These are phyloP conservation scores for Ornithoptera priamus DNA, from an alignment of 2,888 invertebrate genomes.

Conservation along the genomic window DNA sequence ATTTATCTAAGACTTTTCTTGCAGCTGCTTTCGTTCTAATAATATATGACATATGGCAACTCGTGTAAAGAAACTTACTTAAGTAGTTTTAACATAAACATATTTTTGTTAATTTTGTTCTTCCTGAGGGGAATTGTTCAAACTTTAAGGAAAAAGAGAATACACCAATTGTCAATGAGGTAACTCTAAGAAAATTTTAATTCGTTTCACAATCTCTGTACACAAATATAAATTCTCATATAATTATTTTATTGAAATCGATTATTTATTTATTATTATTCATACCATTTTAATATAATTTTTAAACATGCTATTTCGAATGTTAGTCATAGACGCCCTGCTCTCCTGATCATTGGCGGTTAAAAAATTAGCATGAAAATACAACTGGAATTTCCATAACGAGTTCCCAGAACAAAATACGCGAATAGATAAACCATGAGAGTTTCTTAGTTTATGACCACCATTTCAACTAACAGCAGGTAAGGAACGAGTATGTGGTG, in stretches of 20 bases:
- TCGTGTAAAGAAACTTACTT: neutral
- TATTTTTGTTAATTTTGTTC: neutral
- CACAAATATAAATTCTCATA: no score
- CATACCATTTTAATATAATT: no score
- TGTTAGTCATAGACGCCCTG: neutral
- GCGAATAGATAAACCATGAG: neutral
- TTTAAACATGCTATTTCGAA: no score
- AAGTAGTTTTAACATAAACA: no score
- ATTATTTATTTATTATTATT: no score
- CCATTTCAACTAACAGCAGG: slow-evolving; percentile 4
- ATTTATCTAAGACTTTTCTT: no score
- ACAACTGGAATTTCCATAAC: neutral
- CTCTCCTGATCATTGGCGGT: neutral
- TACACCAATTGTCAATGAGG: neutral
- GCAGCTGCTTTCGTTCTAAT: neutral
- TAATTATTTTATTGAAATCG: no score
- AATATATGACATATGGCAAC: neutral
- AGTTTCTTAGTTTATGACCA: slow-evolving; percentile 1
- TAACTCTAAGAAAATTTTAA: no score
- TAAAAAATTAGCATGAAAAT: neutral
- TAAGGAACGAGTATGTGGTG: slow-evolving; percentile 35
- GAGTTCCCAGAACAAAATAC: neutral
- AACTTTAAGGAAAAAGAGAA: neutral
- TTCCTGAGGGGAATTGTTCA: neutral
- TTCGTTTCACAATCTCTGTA: no score